Base-by-base conservation (phyloP, 2,113 vertebrate species). In the Elanoides forficatus region DNA sequence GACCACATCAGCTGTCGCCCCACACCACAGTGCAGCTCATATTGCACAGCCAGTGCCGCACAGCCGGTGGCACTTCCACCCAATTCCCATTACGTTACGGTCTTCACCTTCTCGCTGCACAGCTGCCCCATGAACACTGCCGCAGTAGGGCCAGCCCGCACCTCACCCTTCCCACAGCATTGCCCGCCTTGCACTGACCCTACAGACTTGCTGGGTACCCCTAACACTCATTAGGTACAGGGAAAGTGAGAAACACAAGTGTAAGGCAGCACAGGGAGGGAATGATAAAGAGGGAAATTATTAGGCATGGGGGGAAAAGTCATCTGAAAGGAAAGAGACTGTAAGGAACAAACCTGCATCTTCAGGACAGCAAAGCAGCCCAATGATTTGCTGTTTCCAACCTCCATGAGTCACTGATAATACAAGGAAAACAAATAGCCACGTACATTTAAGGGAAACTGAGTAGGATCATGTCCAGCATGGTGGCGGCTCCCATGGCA, bases 41-140 rank as follows among this genome's bases (percentile, higher is more conserved):
- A 7, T 58, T 5, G 0, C 15, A 7, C 27, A 34, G 42, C 56
- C 8, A 2, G 62, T 25, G 15, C 25, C 6, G 1, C 66, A 13
- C 56, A 34, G 25, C 30, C 23, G 23, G 23, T 50, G 8, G 20
- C 10, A 1, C 26, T 67, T 32, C 58, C 85, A n/a, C 0, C 1
- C 4, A 0, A 22, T 45, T 40, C n/a, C 71, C 3, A 1, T 3
- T 22, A 1, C 2, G 4, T n/a, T 10, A 23, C 0, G 0, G 30
- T 13, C 55, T 70, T 68, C 63, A 14, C 22, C 30, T 68, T 66
- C 50, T 21, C 42, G 5, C 56, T 17, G 32, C 68, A 30, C 6
- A 5, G 23, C 48, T 45, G 23, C 42, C 72, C n/a, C 4, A 1
- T 8, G 32, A 63, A n/a, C 43, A 5, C n/a, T 6, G 80, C 81